Evolutionary conservation across 2,113 vertebrate species (phyloP), one percentile per base, ranked within the genome.

Genomic region (Pyrgilauda ruficollis): DNA sequence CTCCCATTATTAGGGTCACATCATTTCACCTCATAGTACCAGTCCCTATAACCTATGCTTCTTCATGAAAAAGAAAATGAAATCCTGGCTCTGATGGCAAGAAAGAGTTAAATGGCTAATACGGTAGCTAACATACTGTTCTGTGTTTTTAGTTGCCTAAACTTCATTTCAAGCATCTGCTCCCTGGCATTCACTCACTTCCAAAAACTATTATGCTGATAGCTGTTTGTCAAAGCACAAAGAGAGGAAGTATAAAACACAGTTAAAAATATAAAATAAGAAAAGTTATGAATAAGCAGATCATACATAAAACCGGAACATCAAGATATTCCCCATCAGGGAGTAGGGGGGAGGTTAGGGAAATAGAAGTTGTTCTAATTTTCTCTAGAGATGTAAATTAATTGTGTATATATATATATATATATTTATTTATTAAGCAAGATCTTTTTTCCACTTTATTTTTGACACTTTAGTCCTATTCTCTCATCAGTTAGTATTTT

Each of bases 171-270:
- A 79, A 93, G 62, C 90, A 96, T 94, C 87, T 96, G 93, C 18
- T 96, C 26, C 46, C 31, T 87, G 62, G 78, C 66, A 91, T 95
- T 90, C 63, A 67, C 35, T 93, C 66, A 44, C 43, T 82, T 96
- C 75, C 92, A 94, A 94, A 86, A 27, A 75, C 56, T 77, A 63
- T 92, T 95, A 86, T 53, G 78, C 43, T 96, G 93, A 95, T 94
- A 91, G 91, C 53, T 94, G 69, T 80, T 96, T 97, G 90, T 96
- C 87, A 96, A 94, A 94, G 76, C 79, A 96, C 84, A 97, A 95
- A 94, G 37, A 21, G n/a, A 88, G 20, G 31, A 58, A 96, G 74
- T 79, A 90, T 78, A 87, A 91, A 92, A 94, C 33, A 50, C 22
- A 50, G 37, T 72, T 84, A 28, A 90, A 87, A 90, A 85, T 85